Conservation (phyloP, 1,140 invertebrate species). For the Drosophila pachea region DNA sequence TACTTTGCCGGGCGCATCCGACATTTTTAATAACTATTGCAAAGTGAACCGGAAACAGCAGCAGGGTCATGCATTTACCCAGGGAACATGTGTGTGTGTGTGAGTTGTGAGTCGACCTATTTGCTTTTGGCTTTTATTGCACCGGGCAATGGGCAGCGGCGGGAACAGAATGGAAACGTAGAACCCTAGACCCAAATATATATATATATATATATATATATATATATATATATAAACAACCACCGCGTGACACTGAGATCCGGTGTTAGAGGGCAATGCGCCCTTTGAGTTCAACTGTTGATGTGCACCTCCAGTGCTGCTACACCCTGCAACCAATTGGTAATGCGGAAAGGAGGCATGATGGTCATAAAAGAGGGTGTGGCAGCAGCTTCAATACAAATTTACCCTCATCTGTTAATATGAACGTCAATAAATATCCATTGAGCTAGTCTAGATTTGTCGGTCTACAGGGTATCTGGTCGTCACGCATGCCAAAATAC, state of each 20-base stretch:
- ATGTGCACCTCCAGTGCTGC: conserved; percentile 11
- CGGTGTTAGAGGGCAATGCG: conserved; percentile 39
- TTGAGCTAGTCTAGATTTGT: background rate
- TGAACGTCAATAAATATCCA: no score
- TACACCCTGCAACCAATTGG: background rate
- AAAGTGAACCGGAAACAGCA: conserved; percentile 69
- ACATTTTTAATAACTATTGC: conserved; percentile 71
- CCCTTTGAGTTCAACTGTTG: conserved; percentile 28
- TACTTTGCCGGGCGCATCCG: conserved; percentile 33
- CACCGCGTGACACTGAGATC: conserved; percentile 38
- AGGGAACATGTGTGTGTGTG: background rate
- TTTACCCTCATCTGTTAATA: no score
- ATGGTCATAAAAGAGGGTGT: background rate
- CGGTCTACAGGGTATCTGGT: background rate
- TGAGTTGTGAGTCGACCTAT: conserved; percentile 53
- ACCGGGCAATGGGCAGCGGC: conserved; percentile 29
- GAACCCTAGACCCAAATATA: conserved; percentile 29
- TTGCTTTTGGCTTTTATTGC: conserved; percentile 73
- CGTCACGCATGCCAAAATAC: background rate
- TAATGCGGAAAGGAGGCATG: background rate
- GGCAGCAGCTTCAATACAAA: background rate
- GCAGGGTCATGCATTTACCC: conserved; percentile 40
- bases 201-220: conserved; percentile 18
- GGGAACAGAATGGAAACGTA: conserved; percentile 27
- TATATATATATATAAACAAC: conserved; percentile 28